These are phyloP conservation scores for Gambusia yucatana DNA, from an alignment of 2,797 vertebrate species.

Conservation along the genomic window DNA sequence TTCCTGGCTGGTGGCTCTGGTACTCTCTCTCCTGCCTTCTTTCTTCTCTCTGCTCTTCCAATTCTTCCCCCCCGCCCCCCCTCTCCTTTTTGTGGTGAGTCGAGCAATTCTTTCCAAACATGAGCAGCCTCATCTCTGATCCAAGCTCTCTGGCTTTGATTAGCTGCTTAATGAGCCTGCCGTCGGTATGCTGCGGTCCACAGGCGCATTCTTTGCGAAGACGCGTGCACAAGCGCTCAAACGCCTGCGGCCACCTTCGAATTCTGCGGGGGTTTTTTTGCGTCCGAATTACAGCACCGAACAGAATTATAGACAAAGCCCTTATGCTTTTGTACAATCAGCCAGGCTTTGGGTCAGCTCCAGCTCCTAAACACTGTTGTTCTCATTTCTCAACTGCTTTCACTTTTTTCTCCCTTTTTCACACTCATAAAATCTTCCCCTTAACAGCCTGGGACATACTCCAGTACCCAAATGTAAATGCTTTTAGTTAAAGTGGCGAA, in stretches of 20 bases:
- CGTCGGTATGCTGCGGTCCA: conserved; percentile 79
- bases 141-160: conserved; percentile 84
- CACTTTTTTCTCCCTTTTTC: conserved; percentile 48
- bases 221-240: conserved; percentile 39
- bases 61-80: conserved; percentile 47
- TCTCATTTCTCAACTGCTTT: conserved; percentile 27
- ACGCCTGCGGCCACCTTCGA: conserved; percentile 29
- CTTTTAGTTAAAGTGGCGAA: conserved; percentile 51
- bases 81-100: conserved; percentile 76
- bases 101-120: conserved; percentile 84
- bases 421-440: conserved; percentile 55
- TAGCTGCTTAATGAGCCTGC: conserved; percentile 85
- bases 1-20: conserved; percentile 79
- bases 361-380: conserved; percentile 54
- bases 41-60: conserved; percentile 69
- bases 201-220: conserved; percentile 36
- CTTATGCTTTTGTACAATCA: conserved; percentile 72
- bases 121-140: conserved; percentile 80
- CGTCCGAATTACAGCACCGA: conserved; percentile 59
- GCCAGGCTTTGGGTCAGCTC: conserved; percentile 55
- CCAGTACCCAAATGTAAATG: conserved; percentile 45
- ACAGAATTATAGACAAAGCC: conserved; percentile 77
- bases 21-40: conserved; percentile 66
- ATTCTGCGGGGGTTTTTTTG: conserved; percentile 30
- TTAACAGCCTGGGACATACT: conserved; percentile 40